Conservation (phyloP, 2,113 vertebrate species). For the Grammomys surdaster region DNA sequence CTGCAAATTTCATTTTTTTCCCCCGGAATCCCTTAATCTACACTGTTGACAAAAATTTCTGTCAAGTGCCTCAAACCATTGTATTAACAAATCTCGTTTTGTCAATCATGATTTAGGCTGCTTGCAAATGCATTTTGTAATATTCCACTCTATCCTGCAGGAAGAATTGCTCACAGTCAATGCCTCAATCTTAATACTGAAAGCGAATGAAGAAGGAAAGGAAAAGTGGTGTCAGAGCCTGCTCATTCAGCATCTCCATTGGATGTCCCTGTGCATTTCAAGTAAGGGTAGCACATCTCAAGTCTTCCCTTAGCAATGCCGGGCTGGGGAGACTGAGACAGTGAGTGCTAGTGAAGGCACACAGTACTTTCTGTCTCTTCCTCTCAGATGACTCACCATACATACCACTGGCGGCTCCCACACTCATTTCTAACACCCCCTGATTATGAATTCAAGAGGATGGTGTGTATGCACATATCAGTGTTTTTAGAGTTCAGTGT, state of each 20-base stretch:
- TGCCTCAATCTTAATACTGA: constrained; percentile 73
- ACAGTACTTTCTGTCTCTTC: constrained; percentile 2
- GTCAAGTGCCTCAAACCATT: constrained; percentile 87
- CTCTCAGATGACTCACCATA: background rate
- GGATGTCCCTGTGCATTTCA: constrained; percentile 10
- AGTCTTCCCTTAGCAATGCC: constrained; percentile 45
- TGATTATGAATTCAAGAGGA: background rate
- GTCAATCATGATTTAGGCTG: constrained; percentile 87
- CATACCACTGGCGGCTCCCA: constrained; percentile 25
- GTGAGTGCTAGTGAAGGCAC: background rate
- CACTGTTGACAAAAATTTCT: constrained; percentile 88
- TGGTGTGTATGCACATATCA: background rate
- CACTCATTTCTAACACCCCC: background rate
- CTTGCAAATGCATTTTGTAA: constrained; percentile 76
- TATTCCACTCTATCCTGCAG: constrained; percentile 65
- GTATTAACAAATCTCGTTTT: constrained; percentile 88
- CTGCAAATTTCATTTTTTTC: constrained; percentile 85
- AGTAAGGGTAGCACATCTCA: constrained; percentile 25
- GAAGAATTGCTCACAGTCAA: constrained; percentile 66
- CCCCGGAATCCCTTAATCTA: constrained; percentile 86
- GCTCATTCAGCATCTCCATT: constrained; percentile 42
- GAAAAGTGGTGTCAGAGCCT: constrained; percentile 12
- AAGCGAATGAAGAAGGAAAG: constrained; percentile 62
- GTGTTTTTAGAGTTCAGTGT: background rate
- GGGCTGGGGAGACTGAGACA: background rate